Evolutionary conservation across 1,140 invertebrate genomes (phyloP), one percentile per base, ranked within the genome.

Genomic region (Zaprionus davidi): DNA sequence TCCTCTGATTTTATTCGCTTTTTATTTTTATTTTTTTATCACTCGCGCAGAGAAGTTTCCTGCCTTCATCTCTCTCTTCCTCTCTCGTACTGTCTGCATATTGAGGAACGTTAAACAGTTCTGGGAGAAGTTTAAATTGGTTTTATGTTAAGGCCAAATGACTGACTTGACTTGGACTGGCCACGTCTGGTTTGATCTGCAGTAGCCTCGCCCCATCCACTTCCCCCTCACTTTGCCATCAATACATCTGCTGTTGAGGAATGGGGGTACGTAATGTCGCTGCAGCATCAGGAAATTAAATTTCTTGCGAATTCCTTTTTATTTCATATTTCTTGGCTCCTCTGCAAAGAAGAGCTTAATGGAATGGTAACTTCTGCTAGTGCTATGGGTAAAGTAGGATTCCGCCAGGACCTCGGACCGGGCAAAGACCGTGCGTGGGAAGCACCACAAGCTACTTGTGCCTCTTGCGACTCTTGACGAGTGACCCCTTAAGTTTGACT

Each of bases 61-160:
- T 81, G 84, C 83, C 71, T 20, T 17, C 46, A 9, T 11, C 46
- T 51, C 46, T 49, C 17, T 3, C 17, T 49, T 7, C 41, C 41
- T 46, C 5, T 79, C 36, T 31, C 38, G 13, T 5, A n/a, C 55
- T 49, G 3, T 81, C 84, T 88, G 84, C 88, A 73, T 78, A 88
- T 55, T 68, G 78, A 71, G 62, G 68, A 67, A 76, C 79, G 75
- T 84, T 84, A 76, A 81, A 62, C 84, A 81, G 81, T 22, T 28
- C n/a, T 38, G 55, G 49, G 62, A 70, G 55, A 88, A 88, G 85
- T 88, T 88, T 88, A 90, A 88, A 88, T 88, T 88, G 85, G 84
- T 88, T 88, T 88, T 88, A 88, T 90, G 84, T 88, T 88, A 85
- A 88, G 88, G 85, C 84, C 85, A 88, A 88, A 88, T 88, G 81